Conservation (phyloP, 2,113 vertebrate species). For the Neodon shergylaensis region DNA sequence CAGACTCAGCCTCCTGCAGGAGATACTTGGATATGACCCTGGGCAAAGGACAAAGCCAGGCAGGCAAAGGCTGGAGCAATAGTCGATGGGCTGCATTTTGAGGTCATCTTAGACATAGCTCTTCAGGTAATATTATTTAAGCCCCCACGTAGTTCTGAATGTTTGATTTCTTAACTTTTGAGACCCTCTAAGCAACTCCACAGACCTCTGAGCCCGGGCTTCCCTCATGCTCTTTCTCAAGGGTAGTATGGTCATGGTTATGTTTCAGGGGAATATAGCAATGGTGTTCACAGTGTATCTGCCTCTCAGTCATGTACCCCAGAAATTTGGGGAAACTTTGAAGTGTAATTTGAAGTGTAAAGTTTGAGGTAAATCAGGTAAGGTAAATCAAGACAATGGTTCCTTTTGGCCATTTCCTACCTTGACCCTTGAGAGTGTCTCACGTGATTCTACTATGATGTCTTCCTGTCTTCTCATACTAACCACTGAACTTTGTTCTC, state of each 20-base stretch:
- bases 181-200: neutral
- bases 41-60: neutral
- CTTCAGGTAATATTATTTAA: neutral
- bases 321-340: neutral
- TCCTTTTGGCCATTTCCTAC: neutral
- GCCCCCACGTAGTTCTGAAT: no score
- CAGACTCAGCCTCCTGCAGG: neutral
- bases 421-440: neutral
- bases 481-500: neutral
- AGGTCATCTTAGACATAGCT: neutral
- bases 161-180: neutral
- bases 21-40: neutral
- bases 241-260: no score
- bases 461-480: neutral
- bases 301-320: neutral
- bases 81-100: neutral
- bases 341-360: neutral
- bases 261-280: neutral
- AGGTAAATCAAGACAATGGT: neutral
- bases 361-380: neutral
- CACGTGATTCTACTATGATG: neutral
- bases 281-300: neutral
- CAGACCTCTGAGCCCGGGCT: neutral
- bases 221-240: neutral
- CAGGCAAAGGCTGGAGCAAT: rapidly evolving